phyloP scores from a whole-genome alignment of 2,888 invertebrate species.

The Dexiosoma caninum region DNA sequence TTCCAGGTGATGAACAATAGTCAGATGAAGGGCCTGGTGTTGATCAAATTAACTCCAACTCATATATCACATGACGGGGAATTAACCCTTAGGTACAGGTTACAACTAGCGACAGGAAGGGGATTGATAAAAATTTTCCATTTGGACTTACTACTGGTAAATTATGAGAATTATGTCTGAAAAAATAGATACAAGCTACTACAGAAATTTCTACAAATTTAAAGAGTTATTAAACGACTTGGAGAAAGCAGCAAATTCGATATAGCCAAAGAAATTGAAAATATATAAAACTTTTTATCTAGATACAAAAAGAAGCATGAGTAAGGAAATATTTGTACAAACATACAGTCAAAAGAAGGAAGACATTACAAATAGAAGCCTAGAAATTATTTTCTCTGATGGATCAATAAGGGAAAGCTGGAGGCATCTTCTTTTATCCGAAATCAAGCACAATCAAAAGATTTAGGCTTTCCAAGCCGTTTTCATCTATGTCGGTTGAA shows the following conservation, averaged over 20 bases:
- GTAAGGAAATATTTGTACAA: too few relatives aligned
- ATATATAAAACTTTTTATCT: too few relatives aligned
- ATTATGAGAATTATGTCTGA: neutral
- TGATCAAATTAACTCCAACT: neutral
- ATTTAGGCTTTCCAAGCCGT: neutral
- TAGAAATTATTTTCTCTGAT: neutral
- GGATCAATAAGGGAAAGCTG: neutral
- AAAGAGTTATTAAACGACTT: neutral
- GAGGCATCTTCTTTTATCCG: neutral
- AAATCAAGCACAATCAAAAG: too few relatives aligned
- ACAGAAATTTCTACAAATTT: neutral
- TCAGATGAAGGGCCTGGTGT: neutral
- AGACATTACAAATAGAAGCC: neutral
- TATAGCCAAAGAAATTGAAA: neutral
- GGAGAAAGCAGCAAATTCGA: neutral
- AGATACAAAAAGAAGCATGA: neutral
- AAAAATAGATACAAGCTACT: neutral
- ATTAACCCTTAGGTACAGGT: neutral
- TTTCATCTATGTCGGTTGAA: neutral
- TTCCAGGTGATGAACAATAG: neutral
- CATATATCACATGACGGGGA: neutral
- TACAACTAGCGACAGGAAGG: neutral
- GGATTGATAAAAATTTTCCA: neutral
- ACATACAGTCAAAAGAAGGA: too few relatives aligned
- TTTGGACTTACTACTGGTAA: neutral